Percentiles rank a stretch among this genome's conserved stretches.
Evolutionary conservation across 2,888 invertebrate species (phyloP).

Genomic region (Leucoptera coffeella): DNA sequence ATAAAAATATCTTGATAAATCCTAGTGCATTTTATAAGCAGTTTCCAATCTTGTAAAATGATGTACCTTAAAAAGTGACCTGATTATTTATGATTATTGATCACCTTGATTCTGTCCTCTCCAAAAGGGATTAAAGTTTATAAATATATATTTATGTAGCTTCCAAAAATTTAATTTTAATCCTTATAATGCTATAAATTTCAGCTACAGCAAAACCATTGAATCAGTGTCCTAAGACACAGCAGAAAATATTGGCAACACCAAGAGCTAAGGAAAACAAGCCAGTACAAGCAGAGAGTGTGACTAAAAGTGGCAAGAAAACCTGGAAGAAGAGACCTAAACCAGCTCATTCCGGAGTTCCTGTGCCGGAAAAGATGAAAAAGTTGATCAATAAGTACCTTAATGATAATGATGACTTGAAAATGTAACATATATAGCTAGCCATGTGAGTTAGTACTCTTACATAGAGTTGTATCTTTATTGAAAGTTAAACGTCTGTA

Average conservation of each 20-base stretch:
- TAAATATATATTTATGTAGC: no score
- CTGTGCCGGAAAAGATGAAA: slow-evolving; percentile 35
- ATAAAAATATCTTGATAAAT: no score
- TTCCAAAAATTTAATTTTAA: no score
- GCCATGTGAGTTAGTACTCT: no score
- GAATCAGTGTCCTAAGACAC: neutral
- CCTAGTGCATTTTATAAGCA: no score
- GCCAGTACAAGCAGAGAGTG: slow-evolving; percentile 14
- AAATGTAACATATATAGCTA: no score
- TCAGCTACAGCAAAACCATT: slow-evolving; percentile 9
- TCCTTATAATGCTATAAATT: slow-evolving; percentile 12
- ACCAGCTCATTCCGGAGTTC: slow-evolving; percentile 38
- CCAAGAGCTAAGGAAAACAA: slow-evolving; percentile 25
- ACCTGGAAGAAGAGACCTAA: slow-evolving; percentile 25
- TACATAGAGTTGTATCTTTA: no score
- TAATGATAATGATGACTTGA: slow-evolving; percentile 9
- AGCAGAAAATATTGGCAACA: slow-evolving; percentile 10
- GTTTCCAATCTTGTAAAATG: no score
- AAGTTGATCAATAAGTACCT: slow-evolving; percentile 18
- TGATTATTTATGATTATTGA: no score
- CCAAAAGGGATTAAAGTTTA: no score
- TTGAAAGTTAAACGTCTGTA: no score
- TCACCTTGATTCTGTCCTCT: neutral
- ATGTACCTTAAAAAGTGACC: no score
- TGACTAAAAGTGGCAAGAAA: slow-evolving; percentile 23